These are phyloP conservation scores for Zygogramma bicolorata DNA, from an alignment of 2,888 invertebrate genomes.

Conservation along the genomic window DNA sequence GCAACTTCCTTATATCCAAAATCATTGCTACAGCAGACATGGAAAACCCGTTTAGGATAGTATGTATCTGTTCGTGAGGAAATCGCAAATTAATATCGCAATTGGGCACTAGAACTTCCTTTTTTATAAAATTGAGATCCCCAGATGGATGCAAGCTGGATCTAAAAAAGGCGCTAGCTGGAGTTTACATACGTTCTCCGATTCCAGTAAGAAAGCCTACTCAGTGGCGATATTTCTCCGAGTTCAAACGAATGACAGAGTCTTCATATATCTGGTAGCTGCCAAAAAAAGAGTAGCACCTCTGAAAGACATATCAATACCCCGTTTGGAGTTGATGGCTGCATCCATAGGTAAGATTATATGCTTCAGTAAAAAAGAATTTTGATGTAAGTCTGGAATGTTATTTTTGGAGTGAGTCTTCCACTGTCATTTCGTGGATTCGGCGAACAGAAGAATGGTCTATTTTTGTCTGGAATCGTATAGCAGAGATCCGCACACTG, in stretches of 20 bases:
- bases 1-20: conserved; percentile 36
- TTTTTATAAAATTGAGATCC: background rate
- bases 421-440: background rate
- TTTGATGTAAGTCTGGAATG: background rate
- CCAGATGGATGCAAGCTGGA: background rate
- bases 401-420: background rate
- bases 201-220: background rate
- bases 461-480: background rate
- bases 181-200: background rate
- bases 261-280: background rate
- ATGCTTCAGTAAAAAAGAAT: background rate
- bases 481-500: background rate
- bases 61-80: background rate
- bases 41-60: conserved; percentile 8
- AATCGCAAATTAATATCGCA: background rate
- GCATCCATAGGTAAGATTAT: background rate
- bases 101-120: background rate
- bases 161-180: background rate
- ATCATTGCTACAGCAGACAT: conserved; percentile 28
- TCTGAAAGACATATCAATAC: background rate
- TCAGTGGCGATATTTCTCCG: background rate
- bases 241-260: background rate
- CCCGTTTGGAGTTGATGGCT: background rate
- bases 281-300: background rate
- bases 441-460: background rate